Conservation (phyloP, 2,113 vertebrate genomes). For the Macrotis lagotis region DNA sequence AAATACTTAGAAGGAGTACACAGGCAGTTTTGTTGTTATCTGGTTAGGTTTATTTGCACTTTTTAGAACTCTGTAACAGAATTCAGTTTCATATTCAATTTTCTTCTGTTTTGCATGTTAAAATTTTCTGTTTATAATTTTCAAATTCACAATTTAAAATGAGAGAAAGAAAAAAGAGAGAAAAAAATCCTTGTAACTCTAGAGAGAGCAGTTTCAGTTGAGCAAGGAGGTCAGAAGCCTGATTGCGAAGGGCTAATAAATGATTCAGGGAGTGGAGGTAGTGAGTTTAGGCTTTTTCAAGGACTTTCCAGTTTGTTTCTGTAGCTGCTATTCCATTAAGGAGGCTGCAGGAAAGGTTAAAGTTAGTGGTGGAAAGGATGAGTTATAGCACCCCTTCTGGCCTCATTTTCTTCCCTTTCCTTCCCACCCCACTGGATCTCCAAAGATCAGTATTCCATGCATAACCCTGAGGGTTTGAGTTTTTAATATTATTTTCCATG, state of each 20-base stretch:
- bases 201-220: neutral
- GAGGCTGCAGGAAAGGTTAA: no score
- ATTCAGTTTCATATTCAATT: neutral
- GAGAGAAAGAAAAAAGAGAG: neutral
- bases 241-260: neutral
- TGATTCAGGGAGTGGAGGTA: neutral
- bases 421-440: no score
- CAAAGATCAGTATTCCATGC: no score
- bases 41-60: neutral
- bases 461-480: no score
- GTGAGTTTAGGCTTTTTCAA: neutral
- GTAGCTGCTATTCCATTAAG: no score
- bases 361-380: neutral
- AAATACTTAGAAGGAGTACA: neutral
- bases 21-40: no score
- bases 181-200: neutral
- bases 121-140: neutral
- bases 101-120: neutral
- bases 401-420: neutral
- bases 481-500: no score
- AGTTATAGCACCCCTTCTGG: neutral
- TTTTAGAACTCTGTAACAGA: neutral
- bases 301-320: neutral
- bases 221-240: no score
- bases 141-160: neutral